Evolutionary conservation across 2,888 invertebrate genomes (phyloP), one percentile per base, ranked within the genome.

Genomic region (Meandrusa payeni): DNA sequence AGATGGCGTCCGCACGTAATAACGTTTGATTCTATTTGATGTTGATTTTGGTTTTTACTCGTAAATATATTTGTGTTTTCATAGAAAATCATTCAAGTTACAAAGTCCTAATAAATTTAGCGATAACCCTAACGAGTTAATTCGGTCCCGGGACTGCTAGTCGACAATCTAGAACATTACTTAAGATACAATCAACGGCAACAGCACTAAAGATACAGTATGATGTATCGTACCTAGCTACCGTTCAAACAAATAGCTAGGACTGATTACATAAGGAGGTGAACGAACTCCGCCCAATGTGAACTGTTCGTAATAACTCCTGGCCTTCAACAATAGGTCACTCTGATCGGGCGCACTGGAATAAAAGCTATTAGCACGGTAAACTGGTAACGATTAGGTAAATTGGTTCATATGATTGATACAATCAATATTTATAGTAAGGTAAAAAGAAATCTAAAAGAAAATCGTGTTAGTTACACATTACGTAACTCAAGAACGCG

Each of bases 231-330:
- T 24, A 36, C 37, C 42, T 43, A 41, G 20, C 41, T 27, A 32
- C 19, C 29, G 19, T 19, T 19, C 36, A 31, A 39, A 33, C 44
- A 45, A 44, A 38, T 31, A 39, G 27, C 22, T 39, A 34, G 34
- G 23, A 39, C 33, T 39, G 44, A 45, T 45, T 45, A 34, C 29
- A 39, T 45, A 39, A 45, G 20, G 28, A 44, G 44, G 44, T 45
- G 39, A 45, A 45, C 34, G 44, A 40, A 33, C 44, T 39, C 28
- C 19, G 39, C 28, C 28, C 39, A 42, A 23, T 41, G 27, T 38
- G 10, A 38, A 33, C 26, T 39, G 29, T 40, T 29, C 34, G 34
- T 45, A 45, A 45, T 40, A 45, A 44, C 31, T 24, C 26, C 32
- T 39, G 39, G 44, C 44, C 44, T 45, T 45, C 44, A 38, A 33